Conservation (phyloP, 2,888 invertebrate genomes). For the Axea sp. region DNA sequence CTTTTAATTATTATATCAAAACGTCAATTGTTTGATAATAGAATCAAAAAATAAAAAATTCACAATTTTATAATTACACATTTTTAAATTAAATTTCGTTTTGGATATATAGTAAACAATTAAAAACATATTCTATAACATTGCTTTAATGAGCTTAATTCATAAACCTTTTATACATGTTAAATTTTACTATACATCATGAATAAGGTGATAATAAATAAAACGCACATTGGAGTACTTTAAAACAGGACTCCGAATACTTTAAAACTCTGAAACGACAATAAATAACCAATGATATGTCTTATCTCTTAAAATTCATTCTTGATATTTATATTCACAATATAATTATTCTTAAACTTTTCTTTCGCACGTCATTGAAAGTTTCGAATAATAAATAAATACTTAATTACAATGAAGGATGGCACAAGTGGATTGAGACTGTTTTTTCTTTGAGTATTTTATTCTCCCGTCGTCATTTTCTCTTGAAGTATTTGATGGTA, state of each 20-base stretch:
- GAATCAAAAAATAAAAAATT: too few relatives aligned
- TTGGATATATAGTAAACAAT: too few relatives aligned
- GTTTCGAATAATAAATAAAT: slow-evolving; percentile 27
- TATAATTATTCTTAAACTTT: background rate
- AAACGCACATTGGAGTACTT: background rate
- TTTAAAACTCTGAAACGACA: slow-evolving; percentile 10
- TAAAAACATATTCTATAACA: slow-evolving; percentile 22
- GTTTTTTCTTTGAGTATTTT: slow-evolving; percentile 28
- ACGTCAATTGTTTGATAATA: too few relatives aligned
- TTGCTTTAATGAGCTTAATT: slow-evolving; percentile 30
- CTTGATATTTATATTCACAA: background rate
- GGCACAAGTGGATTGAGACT: slow-evolving; percentile 36
- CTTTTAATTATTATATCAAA: too few relatives aligned
- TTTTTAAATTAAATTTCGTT: too few relatives aligned
- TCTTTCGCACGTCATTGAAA: too few relatives aligned
- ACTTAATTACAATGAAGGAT: slow-evolving; percentile 21
- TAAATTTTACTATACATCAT: background rate
- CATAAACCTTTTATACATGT: slow-evolving; percentile 7
- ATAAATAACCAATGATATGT: slow-evolving; percentile 16
- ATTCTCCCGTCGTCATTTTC: slow-evolving; percentile 75
- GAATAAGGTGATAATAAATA: slow-evolving; percentile 18
- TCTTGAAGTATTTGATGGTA: slow-evolving; percentile 89
- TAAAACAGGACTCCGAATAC: slow-evolving; percentile 5
- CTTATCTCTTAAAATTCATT: slow-evolving; percentile 2
- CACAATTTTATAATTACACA: too few relatives aligned